These are phyloP conservation scores for Engystomops pustulosus DNA, from an alignment of 2,113 vertebrate genomes.

Conservation along the genomic window DNA sequence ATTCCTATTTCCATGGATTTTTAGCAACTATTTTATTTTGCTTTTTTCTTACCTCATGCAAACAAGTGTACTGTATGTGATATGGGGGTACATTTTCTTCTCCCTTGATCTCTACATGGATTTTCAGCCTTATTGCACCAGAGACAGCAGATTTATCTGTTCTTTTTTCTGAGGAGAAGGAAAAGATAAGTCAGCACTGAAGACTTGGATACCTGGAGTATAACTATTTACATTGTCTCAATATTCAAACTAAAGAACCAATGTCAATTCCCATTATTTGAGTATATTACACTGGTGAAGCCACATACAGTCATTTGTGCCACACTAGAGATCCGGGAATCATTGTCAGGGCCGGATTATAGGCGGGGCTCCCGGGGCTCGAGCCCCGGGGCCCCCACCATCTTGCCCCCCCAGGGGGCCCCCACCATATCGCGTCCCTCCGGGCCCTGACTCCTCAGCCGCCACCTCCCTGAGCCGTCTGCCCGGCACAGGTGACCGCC, in stretches of 20 bases:
- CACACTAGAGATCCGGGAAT: slow-evolving; percentile 31
- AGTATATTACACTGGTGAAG: slow-evolving; percentile 22
- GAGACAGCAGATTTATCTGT: slow-evolving; percentile 97
- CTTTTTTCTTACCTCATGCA: slow-evolving; percentile 94
- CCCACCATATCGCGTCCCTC: too few relatives aligned
- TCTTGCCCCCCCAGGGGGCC: too few relatives aligned
- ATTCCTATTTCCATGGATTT: background rate
- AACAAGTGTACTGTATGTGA: slow-evolving; percentile 96
- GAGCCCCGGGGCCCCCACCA: too few relatives aligned
- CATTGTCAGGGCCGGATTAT: too few relatives aligned
- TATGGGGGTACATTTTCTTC: slow-evolving; percentile 96
- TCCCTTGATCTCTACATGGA: slow-evolving; percentile 96
- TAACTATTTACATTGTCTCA: slow-evolving; percentile 21
- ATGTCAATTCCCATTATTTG: slow-evolving; percentile 34
- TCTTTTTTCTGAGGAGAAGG: slow-evolving; percentile 82
- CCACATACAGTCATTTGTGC: slow-evolving; percentile 21
- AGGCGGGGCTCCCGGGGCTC: too few relatives aligned
- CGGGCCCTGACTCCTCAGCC: too few relatives aligned
- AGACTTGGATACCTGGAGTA: background rate
- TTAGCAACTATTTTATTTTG: too few relatives aligned
- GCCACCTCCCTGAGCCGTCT: too few relatives aligned
- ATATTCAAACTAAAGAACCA: slow-evolving; percentile 34
- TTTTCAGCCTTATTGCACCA: slow-evolving; percentile 93
- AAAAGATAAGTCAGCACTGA: background rate
- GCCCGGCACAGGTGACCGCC: too few relatives aligned